phyloP scores from a whole-genome alignment of 2,113 vertebrate species.

The Phoxinus phoxinus region DNA sequence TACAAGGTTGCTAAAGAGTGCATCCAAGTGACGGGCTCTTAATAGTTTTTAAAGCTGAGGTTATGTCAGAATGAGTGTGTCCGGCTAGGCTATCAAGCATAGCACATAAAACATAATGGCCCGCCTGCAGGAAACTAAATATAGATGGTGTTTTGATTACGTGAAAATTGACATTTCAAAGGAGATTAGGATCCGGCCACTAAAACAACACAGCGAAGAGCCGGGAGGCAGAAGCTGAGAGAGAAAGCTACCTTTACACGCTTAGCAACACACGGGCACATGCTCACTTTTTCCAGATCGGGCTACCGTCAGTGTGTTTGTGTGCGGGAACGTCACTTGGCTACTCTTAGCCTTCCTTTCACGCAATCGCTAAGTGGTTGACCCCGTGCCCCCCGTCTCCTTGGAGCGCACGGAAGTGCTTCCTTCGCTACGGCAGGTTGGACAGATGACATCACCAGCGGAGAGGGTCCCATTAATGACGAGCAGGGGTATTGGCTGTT shows the following conservation, averaged over 20 bases:
- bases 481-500: slow-evolving; percentile 2
- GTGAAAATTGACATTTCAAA: slow-evolving; percentile 60
- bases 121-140: slow-evolving; percentile 57
- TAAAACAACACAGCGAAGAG: slow-evolving; percentile 53
- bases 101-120: slow-evolving; percentile 53
- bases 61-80: slow-evolving; percentile 28
- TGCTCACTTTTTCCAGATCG: slow-evolving; percentile 18
- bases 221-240: slow-evolving; percentile 28
- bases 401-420: slow-evolving; percentile 34
- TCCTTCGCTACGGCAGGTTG: slow-evolving; percentile 49
- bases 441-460: slow-evolving; percentile 52
- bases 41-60: slow-evolving; percentile 43
- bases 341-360: slow-evolving; percentile 14
- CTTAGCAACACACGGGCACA: slow-evolving; percentile 4
- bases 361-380: slow-evolving; percentile 33
- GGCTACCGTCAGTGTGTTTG: slow-evolving; percentile 10
- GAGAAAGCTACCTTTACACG: slow-evolving; percentile 36
- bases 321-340: slow-evolving; percentile 22
- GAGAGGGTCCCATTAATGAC: slow-evolving; percentile 53
- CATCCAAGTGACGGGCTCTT: slow-evolving; percentile 5
- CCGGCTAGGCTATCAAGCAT: slow-evolving; percentile 31
- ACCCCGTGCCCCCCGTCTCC: slow-evolving; percentile 36
- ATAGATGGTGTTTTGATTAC: slow-evolving; percentile 59
- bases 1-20: not conserved
- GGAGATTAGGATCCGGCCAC: slow-evolving; percentile 53